These are phyloP conservation scores for Phocides pigmalion DNA, from an alignment of 1,140 invertebrate genomes.

Conservation along the genomic window DNA sequence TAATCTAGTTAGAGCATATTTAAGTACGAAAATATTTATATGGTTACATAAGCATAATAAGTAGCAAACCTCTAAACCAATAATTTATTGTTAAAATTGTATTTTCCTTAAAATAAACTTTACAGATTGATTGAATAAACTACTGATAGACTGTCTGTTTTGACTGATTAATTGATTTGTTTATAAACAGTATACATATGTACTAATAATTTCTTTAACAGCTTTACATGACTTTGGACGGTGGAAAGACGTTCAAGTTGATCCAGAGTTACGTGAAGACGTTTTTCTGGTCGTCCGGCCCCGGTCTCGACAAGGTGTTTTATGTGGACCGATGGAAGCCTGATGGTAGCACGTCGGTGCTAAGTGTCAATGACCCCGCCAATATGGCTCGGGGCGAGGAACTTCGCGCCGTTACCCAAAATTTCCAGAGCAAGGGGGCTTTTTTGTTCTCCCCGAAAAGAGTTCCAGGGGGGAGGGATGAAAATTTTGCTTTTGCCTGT, in stretches of 20 bases:
- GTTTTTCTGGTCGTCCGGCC: conserved; percentile 88
- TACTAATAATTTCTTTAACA: conserved; percentile 53
- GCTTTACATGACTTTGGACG: conserved; percentile 91
- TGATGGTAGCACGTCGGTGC: conserved; percentile 86
- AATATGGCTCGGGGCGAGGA: conserved; percentile 72
- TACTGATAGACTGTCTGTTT: no score
- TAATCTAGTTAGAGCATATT: no score
- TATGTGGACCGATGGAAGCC: conserved; percentile 90
- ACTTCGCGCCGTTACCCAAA: conserved; percentile 88
- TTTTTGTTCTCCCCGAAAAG: conserved; percentile 94
- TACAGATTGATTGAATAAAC: no score
- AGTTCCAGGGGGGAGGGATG: no score
- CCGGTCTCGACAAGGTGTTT: conserved; percentile 81
- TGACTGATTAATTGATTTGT: no score
- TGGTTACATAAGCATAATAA: no score
- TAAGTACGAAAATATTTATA: no score
- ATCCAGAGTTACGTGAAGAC: conserved; percentile 90
- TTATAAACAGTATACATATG: background rate
- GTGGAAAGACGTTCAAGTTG: conserved; percentile 88
- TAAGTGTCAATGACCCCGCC: conserved; percentile 76
- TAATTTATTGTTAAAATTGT: no score
- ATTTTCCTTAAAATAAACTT: no score
- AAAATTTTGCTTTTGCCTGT: background rate
- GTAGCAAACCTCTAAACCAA: no score
- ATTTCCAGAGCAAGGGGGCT: conserved; percentile 92